Conservation (phyloP, 2,113 vertebrate genomes). For the Megaceryle maxima region DNA sequence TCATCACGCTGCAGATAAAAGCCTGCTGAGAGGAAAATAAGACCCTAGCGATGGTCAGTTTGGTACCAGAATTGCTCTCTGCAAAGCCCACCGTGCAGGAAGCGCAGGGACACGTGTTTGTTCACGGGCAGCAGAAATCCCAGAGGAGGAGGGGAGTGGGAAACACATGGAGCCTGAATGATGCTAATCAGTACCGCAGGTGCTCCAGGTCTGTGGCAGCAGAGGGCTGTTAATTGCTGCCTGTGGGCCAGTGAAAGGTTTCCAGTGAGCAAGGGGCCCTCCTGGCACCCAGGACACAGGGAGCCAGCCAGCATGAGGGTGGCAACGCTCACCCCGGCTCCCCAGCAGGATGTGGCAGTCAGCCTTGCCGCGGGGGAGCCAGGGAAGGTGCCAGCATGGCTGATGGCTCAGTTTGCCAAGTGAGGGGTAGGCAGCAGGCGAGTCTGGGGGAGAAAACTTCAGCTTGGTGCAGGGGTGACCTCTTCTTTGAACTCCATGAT, state of each 20-base stretch:
- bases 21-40: neutral
- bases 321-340: neutral
- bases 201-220: conserved; percentile 6
- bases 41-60: neutral
- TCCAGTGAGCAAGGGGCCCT: neutral
- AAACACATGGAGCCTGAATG: conserved; percentile 66
- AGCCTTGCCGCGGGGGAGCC: neutral
- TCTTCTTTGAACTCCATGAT: neutral
- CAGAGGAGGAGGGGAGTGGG: conserved; percentile 47
- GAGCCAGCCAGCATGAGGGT: neutral
- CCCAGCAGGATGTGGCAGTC: neutral
- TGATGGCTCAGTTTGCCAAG: neutral
- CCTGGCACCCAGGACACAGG: neutral
- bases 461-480: neutral
- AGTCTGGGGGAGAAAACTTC: neutral
- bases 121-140: conserved; percentile 47
- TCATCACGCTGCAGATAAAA: conserved; percentile 4
- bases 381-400: neutral
- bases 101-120: conserved; percentile 25
- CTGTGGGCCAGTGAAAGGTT: conserved; percentile 31
- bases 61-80: neutral
- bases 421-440: fast-evolving
- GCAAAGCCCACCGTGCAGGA: conserved; percentile 13
- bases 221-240: conserved; percentile 60
- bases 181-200: conserved; percentile 60